phyloP scores from a whole-genome alignment of 2,797 vertebrate genomes.

The Sciurus vulgaris region DNA sequence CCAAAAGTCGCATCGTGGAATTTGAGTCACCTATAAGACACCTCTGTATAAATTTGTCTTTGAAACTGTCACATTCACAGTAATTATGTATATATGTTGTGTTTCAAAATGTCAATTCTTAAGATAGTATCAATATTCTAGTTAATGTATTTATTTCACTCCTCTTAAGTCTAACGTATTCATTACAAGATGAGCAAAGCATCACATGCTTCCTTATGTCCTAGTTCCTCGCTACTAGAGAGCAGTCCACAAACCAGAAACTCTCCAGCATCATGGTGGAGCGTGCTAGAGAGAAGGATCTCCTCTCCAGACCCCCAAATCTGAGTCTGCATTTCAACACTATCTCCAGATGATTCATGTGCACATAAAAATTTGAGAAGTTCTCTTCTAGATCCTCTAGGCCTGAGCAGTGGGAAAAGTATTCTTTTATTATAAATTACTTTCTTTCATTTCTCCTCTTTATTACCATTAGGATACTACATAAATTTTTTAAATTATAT shows the following conservation, averaged over 20 bases:
- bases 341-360: background rate
- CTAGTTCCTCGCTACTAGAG: background rate
- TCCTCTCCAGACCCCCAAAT: background rate
- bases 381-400: background rate
- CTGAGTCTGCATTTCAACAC: background rate
- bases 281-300: background rate
- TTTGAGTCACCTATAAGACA: background rate
- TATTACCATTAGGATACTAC: background rate
- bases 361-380: background rate
- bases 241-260: background rate
- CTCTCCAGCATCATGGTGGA: background rate
- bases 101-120: slow-evolving; percentile 26
- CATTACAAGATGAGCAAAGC: background rate
- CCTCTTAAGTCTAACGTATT: background rate
- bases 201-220: background rate
- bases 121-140: slow-evolving; percentile 16
- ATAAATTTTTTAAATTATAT: background rate
- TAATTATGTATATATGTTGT: background rate
- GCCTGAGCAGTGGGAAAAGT: background rate
- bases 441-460: slow-evolving; percentile 44
- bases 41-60: slow-evolving; percentile 10
- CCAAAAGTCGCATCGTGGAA: background rate
- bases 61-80: background rate
- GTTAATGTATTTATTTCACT: background rate
- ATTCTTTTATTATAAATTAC: slow-evolving; percentile 31